These are phyloP conservation scores for Rhynchomys soricoides DNA, from an alignment of 2,113 vertebrate genomes.

Conservation along the genomic window DNA sequence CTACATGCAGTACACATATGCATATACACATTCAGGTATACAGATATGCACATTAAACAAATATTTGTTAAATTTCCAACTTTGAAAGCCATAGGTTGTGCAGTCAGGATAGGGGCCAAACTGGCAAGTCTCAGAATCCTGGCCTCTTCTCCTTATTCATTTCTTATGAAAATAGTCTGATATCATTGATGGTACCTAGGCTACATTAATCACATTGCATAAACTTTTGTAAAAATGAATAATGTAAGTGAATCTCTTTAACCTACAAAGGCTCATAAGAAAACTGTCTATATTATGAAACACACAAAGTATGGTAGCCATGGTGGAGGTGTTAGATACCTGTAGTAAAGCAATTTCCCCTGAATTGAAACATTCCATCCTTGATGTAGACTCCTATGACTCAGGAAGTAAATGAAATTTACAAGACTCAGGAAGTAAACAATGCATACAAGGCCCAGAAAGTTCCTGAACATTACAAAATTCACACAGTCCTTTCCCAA, in stretches of 20 bases:
- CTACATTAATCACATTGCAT: not conserved
- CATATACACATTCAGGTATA: too few species aligned
- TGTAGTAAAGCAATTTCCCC: not conserved
- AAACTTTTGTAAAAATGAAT: not conserved
- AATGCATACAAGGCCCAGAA: not conserved
- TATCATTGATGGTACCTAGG: not conserved
- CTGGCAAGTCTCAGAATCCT: not conserved
- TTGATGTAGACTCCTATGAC: not conserved
- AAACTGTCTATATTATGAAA: not conserved
- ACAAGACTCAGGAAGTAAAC: not conserved
- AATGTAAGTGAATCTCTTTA: not conserved
- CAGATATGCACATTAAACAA: too few species aligned
- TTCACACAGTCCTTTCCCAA: not conserved
- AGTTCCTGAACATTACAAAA: not conserved
- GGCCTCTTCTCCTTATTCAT: not conserved
- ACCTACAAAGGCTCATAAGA: not conserved
- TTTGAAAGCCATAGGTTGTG: not conserved
- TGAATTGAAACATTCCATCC: not conserved
- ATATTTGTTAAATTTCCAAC: too few species aligned
- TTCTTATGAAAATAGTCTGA: not conserved
- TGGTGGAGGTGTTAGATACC: not conserved
- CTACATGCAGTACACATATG: too few species aligned
- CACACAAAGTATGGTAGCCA: not conserved
- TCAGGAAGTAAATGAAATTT: not conserved
- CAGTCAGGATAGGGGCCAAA: not conserved